phyloP scores from a whole-genome alignment of 2,888 invertebrate species.

The Ethmia dodecea region DNA sequence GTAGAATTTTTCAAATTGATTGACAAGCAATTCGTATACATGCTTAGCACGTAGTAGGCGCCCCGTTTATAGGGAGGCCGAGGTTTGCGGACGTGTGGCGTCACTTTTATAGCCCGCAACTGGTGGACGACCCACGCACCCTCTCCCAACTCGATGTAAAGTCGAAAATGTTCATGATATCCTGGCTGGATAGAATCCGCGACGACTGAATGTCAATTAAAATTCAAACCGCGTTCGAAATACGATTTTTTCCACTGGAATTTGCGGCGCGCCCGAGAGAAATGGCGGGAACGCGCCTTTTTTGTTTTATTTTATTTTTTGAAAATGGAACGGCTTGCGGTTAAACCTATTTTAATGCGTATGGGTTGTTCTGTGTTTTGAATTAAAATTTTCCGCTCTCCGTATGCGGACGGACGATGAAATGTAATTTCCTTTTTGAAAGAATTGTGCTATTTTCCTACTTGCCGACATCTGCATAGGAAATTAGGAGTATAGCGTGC shows the following conservation, averaged over 20 bases:
- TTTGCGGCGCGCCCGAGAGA: constrained; percentile 70
- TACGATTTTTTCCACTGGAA: constrained; percentile 77
- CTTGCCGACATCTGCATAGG: constrained; percentile 9
- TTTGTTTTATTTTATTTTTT: constrained; percentile 73
- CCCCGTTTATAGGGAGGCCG: constrained; percentile 18
- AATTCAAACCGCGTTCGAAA: constrained; percentile 78
- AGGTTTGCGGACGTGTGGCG: constrained; percentile 42
- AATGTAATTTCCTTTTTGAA: constrained; percentile 67
- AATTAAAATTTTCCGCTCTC: constrained; percentile 64
- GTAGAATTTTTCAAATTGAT: too few species aligned
- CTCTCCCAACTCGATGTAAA: constrained; percentile 48
- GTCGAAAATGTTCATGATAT: constrained; percentile 57
- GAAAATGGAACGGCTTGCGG: constrained; percentile 72
- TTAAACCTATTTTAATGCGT: constrained; percentile 76
- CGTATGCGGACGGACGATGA: constrained; percentile 57
- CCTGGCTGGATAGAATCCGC: constrained; percentile 39
- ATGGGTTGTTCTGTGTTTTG: constrained; percentile 71
- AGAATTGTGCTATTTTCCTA: constrained; percentile 17
- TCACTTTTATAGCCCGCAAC: constrained; percentile 52
- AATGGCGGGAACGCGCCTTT: constrained; percentile 72
- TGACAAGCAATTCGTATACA: constrained; percentile 16
- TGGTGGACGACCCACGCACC: constrained; percentile 42
- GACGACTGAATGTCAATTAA: constrained; percentile 73
- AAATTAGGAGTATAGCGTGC: constrained; percentile 9
- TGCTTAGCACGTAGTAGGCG: constrained; percentile 19